Evolutionary conservation across 2,797 vertebrate genomes (phyloP), one percentile per base, ranked within the genome.

Genomic region (Acestrorhynchus altus): DNA sequence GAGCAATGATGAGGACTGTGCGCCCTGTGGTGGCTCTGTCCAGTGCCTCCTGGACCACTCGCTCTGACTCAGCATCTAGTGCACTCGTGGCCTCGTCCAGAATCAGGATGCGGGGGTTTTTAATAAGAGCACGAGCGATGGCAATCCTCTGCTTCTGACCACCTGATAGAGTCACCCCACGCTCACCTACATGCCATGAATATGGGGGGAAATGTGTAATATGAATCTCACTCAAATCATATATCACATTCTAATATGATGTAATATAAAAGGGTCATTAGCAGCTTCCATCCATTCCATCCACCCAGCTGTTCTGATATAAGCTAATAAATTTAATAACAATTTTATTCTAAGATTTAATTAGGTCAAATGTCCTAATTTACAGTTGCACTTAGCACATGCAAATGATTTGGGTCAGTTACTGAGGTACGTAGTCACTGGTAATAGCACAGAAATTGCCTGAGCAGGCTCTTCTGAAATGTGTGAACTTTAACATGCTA

Each of bases 71-170:
- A 0, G 96, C 91, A 0, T 98, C 97, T 84, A 99, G 89, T 0
- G 98, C 98, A 0, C 98, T 99, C 1, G 96, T 99, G 81, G 98
- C 97, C 85, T 99, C 97, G 0, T 98, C 97, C 89, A 99, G 90
- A 64, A 98, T 92, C 64, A 98, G 89, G 83, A 99, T 89, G 0
- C 88, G 83, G 6, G 97, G 97, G 81, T 95, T 94, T 89, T 99
- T 98, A 80, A 99, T 92, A 59, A 99, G 90, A 0, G 97, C 97
- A 0, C 97, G 95, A 68, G 98, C 96, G 0, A 98, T 98, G 78
- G 97, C 97, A 1, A 99, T 90, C 10, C 98, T 95, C 83, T 99
- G 98, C 87, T 98, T 98, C 92, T 98, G 97, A 0, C 97, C 97
- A 0, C 96, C 97, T 0, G 98, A 99, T n/a, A 99, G 87, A 0